Percentiles rank a stretch among this genome's conserved stretches.
These are phyloP conservation scores for Heliconius nattereri DNA, from an alignment of 1,140 invertebrate species.

Conservation along the genomic window DNA sequence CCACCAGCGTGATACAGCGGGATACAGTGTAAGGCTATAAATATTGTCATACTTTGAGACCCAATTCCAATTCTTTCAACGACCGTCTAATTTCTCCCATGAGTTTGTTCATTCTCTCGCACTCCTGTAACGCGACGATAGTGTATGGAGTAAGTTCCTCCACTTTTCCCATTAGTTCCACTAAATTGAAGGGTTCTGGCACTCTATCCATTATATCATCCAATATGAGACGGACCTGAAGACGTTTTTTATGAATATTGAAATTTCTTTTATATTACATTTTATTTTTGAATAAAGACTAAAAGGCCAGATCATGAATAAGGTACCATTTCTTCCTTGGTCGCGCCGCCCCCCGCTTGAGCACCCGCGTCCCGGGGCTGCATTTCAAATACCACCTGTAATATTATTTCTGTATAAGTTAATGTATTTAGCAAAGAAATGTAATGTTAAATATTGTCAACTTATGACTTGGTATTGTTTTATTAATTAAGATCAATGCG, in stretches of 20 bases:
- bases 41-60: slow-evolving; percentile 87
- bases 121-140: slow-evolving; percentile 97
- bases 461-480: too few species aligned
- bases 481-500: too few species aligned
- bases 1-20: too few species aligned
- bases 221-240: slow-evolving; percentile 87
- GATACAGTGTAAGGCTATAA: neutral
- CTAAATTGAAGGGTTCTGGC: slow-evolving; percentile 93
- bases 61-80: slow-evolving; percentile 92
- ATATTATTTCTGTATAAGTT: neutral
- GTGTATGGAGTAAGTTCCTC: slow-evolving; percentile 96
- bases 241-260: slow-evolving; percentile 23
- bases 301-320: slow-evolving; percentile 26
- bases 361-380: slow-evolving; percentile 91
- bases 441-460: too few species aligned
- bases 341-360: slow-evolving; percentile 83
- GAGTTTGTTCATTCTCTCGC: slow-evolving; percentile 95
- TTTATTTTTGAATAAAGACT: neutral
- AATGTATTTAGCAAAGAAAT: too few species aligned
- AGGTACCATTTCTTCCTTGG: slow-evolving; percentile 90
- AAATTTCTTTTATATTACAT: slow-evolving; percentile 12
- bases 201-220: slow-evolving; percentile 95
- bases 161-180: slow-evolving; percentile 91
- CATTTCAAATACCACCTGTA: slow-evolving; percentile 92
- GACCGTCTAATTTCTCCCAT: slow-evolving; percentile 90